Percentiles rank a stretch among this genome's conserved stretches.
phyloP scores from a whole-genome alignment of 1,140 invertebrate genomes.

The Aricia agestis region DNA sequence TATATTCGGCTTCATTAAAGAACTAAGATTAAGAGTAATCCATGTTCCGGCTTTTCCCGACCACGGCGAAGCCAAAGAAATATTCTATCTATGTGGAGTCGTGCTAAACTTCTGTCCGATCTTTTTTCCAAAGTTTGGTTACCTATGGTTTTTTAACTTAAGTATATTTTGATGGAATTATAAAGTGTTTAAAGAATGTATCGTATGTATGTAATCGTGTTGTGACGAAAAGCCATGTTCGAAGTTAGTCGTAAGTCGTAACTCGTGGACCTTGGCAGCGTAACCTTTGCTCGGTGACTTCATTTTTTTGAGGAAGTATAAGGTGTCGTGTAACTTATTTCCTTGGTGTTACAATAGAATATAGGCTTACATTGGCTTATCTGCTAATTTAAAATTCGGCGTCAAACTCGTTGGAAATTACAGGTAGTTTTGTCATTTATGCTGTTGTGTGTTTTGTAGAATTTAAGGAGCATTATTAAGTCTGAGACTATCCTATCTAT shows the following conservation, averaged over 20 bases:
- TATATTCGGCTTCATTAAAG: constrained; percentile 7
- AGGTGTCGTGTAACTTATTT: constrained; percentile 11
- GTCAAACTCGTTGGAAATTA: not conserved
- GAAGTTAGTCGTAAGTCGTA: constrained; percentile 19
- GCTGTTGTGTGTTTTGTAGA: not conserved
- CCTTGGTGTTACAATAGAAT: constrained; percentile 1
- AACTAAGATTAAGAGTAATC: no score
- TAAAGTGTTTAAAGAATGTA: no score
- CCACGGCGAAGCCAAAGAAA: no score
- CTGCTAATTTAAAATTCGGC: not conserved
- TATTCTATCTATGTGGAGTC: no score
- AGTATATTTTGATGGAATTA: no score
- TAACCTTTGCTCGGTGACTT: constrained; percentile 23
- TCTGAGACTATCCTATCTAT: no score
- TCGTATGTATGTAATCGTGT: constrained; percentile 18
- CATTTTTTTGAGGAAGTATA: constrained; percentile 15
- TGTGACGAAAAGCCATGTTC: constrained; percentile 27
- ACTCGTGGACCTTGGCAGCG: constrained; percentile 23
- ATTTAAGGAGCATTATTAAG: not conserved
- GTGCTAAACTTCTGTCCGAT: no score
- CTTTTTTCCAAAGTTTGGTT: no score
- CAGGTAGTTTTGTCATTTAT: not conserved
- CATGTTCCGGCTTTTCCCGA: no score
- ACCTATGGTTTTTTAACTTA: no score
- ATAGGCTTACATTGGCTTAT: not conserved